Conservation (phyloP, 2,113 vertebrate genomes). For the Heterotilapia buettikoferi region DNA sequence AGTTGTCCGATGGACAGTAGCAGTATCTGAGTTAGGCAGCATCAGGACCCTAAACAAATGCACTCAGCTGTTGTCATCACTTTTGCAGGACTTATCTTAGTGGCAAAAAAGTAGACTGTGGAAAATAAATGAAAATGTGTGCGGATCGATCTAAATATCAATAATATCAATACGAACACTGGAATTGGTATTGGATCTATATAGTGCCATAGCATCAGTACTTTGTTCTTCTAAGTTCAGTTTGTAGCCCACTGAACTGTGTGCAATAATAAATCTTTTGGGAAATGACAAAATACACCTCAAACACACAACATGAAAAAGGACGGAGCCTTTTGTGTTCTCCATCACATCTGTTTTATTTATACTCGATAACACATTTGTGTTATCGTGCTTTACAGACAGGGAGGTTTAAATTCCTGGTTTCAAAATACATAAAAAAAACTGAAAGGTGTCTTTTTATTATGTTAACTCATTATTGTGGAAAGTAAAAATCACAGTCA, state of each 20-base stretch:
- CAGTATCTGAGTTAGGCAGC: background rate
- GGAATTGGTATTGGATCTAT: background rate
- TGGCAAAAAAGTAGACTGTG: background rate
- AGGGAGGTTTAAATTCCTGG: background rate
- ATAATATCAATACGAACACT: background rate
- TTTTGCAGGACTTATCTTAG: background rate
- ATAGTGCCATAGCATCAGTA: background rate
- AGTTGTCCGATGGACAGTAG: background rate
- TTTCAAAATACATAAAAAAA: background rate
- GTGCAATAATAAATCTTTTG: background rate
- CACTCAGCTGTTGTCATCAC: background rate
- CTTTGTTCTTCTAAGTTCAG: background rate
- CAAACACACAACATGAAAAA: background rate
- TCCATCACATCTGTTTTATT: accelerated
- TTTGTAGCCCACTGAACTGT: background rate
- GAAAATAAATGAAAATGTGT: background rate
- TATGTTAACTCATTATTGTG: accelerated
- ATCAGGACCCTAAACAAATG: background rate
- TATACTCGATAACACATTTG: background rate
- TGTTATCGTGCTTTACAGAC: background rate
- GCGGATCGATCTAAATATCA: accelerated
- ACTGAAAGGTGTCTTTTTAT: background rate
- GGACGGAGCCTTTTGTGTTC: background rate
- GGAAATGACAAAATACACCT: background rate
- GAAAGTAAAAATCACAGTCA: background rate